phyloP scores from a whole-genome alignment of 2,113 vertebrate species.

The Nesogale talazaci region DNA sequence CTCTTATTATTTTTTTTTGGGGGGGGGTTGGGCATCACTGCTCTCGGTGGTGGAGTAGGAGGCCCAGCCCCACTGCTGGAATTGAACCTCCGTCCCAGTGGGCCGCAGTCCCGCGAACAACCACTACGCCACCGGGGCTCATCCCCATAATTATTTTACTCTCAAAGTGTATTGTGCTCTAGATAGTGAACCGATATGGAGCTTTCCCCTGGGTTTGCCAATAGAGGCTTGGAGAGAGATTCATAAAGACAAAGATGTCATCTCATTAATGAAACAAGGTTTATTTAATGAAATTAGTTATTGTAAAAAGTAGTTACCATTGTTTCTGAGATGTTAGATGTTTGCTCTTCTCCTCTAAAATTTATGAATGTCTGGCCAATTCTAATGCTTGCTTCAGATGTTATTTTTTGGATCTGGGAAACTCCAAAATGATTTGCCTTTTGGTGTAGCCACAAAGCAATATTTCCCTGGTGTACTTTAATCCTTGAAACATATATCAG shows the following conservation, averaged over 20 bases:
- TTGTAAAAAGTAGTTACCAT: neutral
- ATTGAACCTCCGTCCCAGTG: too few species aligned
- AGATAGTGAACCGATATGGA: constrained; percentile 28
- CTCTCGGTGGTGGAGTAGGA: too few species aligned
- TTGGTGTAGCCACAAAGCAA: neutral
- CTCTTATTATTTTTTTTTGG: too few species aligned
- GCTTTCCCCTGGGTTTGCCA: neutral
- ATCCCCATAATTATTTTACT: neutral
- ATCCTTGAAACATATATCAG: neutral
- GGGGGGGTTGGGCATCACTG: too few species aligned
- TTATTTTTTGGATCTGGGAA: constrained; percentile 7
- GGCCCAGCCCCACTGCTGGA: too few species aligned
- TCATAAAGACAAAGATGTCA: neutral
- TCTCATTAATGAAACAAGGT: neutral
- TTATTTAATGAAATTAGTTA: neutral
- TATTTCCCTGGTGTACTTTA: neutral
- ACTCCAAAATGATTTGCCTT: neutral
- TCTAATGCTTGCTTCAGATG: neutral
- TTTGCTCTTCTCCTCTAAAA: neutral
- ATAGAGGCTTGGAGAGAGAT: neutral
- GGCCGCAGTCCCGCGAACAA: too few species aligned
- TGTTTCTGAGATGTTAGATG: neutral
- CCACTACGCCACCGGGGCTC: too few species aligned
- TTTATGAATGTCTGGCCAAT: neutral
- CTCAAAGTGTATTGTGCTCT: neutral